Conservation (phyloP, 2,113 vertebrate genomes). For the Tamias sibiricus region DNA sequence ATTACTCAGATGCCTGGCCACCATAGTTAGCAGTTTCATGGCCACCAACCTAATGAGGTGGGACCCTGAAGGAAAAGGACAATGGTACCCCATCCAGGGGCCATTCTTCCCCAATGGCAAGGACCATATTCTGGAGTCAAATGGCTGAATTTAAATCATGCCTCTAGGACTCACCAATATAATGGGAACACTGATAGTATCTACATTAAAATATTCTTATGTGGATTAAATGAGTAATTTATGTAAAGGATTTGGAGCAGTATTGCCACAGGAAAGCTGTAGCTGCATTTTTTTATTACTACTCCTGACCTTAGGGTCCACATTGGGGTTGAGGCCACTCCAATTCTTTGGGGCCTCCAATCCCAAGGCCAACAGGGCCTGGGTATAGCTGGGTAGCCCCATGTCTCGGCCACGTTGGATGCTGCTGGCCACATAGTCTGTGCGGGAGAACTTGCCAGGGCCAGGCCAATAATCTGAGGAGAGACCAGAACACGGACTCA, state of each 20-base stretch:
- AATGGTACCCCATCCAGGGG: background rate
- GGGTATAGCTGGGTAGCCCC: conserved; percentile 92
- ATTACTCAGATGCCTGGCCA: background rate
- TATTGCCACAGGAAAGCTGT: background rate
- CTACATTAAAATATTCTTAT: background rate
- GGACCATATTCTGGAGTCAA: background rate
- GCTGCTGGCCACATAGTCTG: conserved; percentile 92
- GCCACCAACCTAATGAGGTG: background rate
- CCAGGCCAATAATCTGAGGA: conserved; percentile 96
- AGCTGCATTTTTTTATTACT: background rate
- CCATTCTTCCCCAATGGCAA: background rate
- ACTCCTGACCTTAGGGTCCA: conserved; percentile 81
- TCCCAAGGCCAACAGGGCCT: conserved; percentile 86
- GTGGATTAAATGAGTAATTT: background rate
- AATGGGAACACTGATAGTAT: background rate
- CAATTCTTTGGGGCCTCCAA: conserved; percentile 86
- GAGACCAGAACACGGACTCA: background rate
- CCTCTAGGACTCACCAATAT: background rate
- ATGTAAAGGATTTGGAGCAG: background rate
- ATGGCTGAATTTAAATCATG: conserved; percentile 15
- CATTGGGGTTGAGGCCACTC: conserved; percentile 86
- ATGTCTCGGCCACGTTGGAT: conserved; percentile 94
- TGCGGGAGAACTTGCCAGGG: conserved; percentile 91
- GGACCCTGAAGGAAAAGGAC: background rate
- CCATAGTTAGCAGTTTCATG: background rate